Percentiles rank a stretch among this genome's conserved stretches.
Evolutionary conservation across 1,140 invertebrate species (phyloP).

Genomic region (Piezodorus guildinii): DNA sequence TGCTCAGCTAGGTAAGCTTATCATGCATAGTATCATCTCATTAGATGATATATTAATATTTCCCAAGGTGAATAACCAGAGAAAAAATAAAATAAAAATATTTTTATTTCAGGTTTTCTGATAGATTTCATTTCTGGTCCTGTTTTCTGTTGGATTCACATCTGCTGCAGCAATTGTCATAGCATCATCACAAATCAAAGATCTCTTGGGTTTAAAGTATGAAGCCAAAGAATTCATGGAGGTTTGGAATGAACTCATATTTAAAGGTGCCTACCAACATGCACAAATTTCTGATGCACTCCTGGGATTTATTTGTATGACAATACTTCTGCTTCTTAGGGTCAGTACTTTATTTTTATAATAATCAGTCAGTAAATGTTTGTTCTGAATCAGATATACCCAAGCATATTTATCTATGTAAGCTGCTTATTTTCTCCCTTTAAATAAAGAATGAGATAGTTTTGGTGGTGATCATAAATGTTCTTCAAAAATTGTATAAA

Average conservation of each 20-base stretch:
- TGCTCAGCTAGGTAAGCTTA: conserved; percentile 59
- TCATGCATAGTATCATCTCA: too few relatives aligned
- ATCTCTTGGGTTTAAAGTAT: conserved; percentile 57
- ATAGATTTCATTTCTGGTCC: conserved; percentile 85
- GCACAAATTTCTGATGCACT: conserved; percentile 52
- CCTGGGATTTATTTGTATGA: conserved; percentile 52
- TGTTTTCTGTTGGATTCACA: conserved; percentile 82
- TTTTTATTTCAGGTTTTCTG: conserved; percentile 62
- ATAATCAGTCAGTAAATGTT: too few relatives aligned
- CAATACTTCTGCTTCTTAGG: conserved; percentile 51
- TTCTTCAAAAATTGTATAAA: too few relatives aligned
- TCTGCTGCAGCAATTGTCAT: conserved; percentile 83
- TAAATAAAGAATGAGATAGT: too few relatives aligned
- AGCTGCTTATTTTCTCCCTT: too few relatives aligned
- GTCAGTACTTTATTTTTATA: conserved; percentile 36
- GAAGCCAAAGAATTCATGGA: conserved; percentile 52
- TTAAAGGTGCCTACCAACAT: conserved; percentile 46
- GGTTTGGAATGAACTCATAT: conserved; percentile 46
- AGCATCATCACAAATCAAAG: conserved; percentile 72
- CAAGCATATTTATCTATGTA: too few relatives aligned
- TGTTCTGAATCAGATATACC: too few relatives aligned
- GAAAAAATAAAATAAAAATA: too few relatives aligned
- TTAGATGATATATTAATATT: too few relatives aligned
- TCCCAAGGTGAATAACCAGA: too few relatives aligned
- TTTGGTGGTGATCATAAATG: too few relatives aligned